Evolutionary conservation across 2,113 vertebrate species (phyloP).

Genomic region (Macrotus californicus): DNA sequence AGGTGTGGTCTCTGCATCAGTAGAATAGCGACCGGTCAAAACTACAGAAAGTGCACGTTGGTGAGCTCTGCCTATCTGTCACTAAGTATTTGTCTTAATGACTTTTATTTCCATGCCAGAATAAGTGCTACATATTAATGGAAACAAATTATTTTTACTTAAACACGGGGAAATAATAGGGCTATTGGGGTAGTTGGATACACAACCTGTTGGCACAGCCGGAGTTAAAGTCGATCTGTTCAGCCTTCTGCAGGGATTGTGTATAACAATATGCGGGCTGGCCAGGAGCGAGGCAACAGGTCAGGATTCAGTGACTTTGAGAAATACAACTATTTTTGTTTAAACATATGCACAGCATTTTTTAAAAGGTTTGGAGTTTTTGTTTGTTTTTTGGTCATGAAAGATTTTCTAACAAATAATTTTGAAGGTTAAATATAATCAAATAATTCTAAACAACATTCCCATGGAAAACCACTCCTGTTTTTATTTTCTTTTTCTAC

Average conservation of each 20-base stretch:
- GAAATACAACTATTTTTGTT: not conserved
- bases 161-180: not conserved
- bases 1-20: too few species aligned
- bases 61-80: not conserved
- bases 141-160: not conserved
- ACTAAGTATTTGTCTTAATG: not conserved
- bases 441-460: not conserved
- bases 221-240: not conserved
- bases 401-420: not conserved
- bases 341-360: not conserved
- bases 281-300: too few species aligned
- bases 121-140: not conserved
- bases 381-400: not conserved
- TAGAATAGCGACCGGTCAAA: rapidly evolving
- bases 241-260: rapidly evolving
- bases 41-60: rapidly evolving
- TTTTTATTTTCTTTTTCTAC: not conserved
- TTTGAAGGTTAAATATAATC: not conserved
- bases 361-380: not conserved
- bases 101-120: not conserved
- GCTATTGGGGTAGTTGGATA: rapidly evolving
- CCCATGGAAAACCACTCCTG: not conserved
- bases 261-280: rapidly evolving
- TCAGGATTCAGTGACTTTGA: rapidly evolving
- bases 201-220: not conserved